Evolutionary conservation across 2,113 vertebrate genomes (phyloP).

Genomic region (Eulemur rufifrons): DNA sequence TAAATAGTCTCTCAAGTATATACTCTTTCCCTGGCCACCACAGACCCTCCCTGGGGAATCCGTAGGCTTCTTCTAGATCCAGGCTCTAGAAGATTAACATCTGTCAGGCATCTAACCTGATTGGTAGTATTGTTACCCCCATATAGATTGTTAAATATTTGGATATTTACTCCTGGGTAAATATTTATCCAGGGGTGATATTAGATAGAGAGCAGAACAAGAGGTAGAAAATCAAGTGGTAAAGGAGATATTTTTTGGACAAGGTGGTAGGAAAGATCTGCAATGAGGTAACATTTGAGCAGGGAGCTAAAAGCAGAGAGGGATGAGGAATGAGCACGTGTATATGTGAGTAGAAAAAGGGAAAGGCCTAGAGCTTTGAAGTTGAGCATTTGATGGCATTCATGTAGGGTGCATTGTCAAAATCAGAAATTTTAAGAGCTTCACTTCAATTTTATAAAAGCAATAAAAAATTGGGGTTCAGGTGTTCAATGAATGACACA

Average conservation of each 20-base stretch:
- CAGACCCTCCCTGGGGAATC: neutral
- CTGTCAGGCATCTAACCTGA: neutral
- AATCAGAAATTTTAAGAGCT: neutral
- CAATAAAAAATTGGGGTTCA: neutral
- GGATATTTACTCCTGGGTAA: neutral
- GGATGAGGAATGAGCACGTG: neutral
- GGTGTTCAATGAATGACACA: neutral
- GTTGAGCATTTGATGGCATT: neutral
- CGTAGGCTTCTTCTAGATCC: neutral
- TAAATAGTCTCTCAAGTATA: neutral
- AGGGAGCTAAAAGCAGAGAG: neutral
- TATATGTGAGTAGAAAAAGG: neutral
- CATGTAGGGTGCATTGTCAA: neutral
- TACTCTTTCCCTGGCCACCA: neutral
- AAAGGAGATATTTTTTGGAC: neutral
- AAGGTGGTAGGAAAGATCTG: neutral
- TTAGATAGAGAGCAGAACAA: neutral
- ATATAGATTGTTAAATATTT: neutral
- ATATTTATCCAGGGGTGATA: neutral
- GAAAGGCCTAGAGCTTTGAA: neutral
- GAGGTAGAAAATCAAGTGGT: neutral
- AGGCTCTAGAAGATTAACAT: neutral
- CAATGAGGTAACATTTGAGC: too few species aligned
- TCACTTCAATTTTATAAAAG: neutral
- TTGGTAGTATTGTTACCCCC: neutral